Base-by-base conservation (phyloP, 2,797 vertebrate species). In the Steatocranus sp. region DNA sequence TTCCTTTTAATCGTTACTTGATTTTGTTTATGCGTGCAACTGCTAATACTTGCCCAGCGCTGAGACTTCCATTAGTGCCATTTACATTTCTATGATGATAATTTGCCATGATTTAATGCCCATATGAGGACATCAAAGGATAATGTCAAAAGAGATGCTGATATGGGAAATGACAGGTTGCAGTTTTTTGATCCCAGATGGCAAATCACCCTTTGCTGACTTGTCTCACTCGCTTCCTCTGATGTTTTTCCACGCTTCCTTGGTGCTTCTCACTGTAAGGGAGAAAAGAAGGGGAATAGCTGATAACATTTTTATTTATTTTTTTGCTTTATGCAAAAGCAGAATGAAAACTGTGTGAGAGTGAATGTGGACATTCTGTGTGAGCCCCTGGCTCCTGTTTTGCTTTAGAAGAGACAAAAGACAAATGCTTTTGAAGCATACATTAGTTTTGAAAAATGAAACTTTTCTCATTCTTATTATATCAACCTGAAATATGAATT, bases 111-210 rank as follows among this genome's bases (percentile, higher is more conserved):
- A 83, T 87, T 91, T 86, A 90, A 88, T 66, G 84, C 84, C 87
- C 91, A 75, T 56, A 83, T 91, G 89, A 87, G 79, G 84, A 87
- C 92, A 93, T 93, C 83, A 94, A 91, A 95, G 84, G 82, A 89
- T 80, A 63, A 43, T 32, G 75, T 75, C 73, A 80, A 81, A 63
- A 83, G 86, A 76, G 79, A 25, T 68, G 66, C 70, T 34, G 53
- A 76, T 83, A 86, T 84, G 81, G 82, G 80, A 89, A 83, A 85
- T 90, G 90, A 89, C 92, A 92, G 87, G 88, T 87, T 88, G 90
- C 82, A 85, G 73, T 77, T 89, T 90, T 93, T 82, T 90, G 84
- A 93, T 92, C 85, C 86, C 86, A 73, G 75, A 36, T 86, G 73
- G 86, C 84, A 87, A 91, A 83, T 86, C 82, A 75, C 54, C 51